phyloP scores from a whole-genome alignment of 1,140 invertebrate species.

The Hesperophylax magnus region DNA sequence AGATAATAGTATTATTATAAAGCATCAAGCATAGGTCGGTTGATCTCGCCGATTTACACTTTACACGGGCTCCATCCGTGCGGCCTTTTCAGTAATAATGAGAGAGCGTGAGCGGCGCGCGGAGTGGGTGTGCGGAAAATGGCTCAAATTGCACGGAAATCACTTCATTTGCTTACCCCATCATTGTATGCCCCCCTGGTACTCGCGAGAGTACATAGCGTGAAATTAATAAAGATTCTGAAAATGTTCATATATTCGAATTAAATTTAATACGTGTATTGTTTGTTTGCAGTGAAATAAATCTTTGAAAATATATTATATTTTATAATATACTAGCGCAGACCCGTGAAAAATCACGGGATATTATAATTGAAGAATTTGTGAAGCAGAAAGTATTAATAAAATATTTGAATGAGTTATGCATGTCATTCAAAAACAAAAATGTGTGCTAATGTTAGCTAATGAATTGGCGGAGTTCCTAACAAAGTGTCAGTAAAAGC shows the following conservation, averaged over 20 bases:
- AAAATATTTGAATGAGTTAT: too few species aligned
- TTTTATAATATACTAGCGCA: too few species aligned
- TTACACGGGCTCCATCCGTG: slow-evolving; percentile 4
- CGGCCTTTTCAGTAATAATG: slow-evolving; percentile 25
- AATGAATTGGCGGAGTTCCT: too few species aligned
- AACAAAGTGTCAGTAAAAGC: too few species aligned
- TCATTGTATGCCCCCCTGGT: slow-evolving; percentile 27
- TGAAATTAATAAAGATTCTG: slow-evolving; percentile 41
- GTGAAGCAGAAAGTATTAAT: too few species aligned
- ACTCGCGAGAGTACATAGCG: background rate
- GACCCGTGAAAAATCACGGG: too few species aligned
- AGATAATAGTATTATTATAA: slow-evolving; percentile 1
- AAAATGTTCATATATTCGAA: background rate
- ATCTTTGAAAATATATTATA: too few species aligned
- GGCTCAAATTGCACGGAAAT: slow-evolving; percentile 48
- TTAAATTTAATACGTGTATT: background rate
- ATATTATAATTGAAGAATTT: too few species aligned
- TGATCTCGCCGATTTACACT: slow-evolving; percentile 21
- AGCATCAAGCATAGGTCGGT: background rate
- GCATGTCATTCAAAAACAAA: too few species aligned
- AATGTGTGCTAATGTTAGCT: too few species aligned
- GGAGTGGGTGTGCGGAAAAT: slow-evolving; percentile 45
- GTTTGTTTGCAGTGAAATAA: background rate
- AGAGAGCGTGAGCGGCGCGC: slow-evolving; percentile 31
- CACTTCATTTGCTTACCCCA: slow-evolving; percentile 45